Evolutionary conservation across 2,797 vertebrate species (phyloP).

Genomic region (Diglossa cyanea): DNA sequence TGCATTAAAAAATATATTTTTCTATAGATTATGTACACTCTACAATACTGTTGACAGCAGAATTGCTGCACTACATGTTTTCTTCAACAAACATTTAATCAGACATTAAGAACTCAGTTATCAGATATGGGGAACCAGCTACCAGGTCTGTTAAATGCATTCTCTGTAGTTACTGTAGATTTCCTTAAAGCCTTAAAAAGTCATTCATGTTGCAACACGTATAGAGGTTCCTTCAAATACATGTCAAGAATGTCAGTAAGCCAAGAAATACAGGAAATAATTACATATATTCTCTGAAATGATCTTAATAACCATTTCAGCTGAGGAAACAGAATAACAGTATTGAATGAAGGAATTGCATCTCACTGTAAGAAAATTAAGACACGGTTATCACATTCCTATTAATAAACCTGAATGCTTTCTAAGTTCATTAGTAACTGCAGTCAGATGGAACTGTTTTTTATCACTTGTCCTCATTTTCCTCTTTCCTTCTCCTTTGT

Average conservation of each 20-base stretch:
- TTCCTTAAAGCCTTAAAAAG: not conserved
- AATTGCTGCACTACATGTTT: not conserved
- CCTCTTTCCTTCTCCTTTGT: not conserved
- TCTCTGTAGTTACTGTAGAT: not conserved
- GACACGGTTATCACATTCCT: too few relatives aligned
- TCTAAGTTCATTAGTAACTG: not conserved
- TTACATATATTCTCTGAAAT: not conserved
- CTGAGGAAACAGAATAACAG: too few relatives aligned
- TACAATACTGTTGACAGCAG: not conserved
- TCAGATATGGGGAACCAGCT: not conserved
- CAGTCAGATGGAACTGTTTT: not conserved
- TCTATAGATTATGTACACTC: not conserved
- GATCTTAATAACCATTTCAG: not conserved
- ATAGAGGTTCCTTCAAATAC: not conserved
- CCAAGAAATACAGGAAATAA: not conserved
- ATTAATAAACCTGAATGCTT: not conserved
- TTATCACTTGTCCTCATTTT: not conserved
- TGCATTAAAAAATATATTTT: not conserved
- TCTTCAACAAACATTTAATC: not conserved
- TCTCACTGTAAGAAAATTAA: too few relatives aligned
- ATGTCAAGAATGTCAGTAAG: not conserved
- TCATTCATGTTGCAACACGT: not conserved
- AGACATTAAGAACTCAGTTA: not conserved
- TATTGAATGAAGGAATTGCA: too few relatives aligned
- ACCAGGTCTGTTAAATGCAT: not conserved